A percentile compares a stretch with the other conserved stretches of the same genome.
Conservation (phyloP, 2,888 invertebrate species). For the Zelleria hepariella region DNA sequence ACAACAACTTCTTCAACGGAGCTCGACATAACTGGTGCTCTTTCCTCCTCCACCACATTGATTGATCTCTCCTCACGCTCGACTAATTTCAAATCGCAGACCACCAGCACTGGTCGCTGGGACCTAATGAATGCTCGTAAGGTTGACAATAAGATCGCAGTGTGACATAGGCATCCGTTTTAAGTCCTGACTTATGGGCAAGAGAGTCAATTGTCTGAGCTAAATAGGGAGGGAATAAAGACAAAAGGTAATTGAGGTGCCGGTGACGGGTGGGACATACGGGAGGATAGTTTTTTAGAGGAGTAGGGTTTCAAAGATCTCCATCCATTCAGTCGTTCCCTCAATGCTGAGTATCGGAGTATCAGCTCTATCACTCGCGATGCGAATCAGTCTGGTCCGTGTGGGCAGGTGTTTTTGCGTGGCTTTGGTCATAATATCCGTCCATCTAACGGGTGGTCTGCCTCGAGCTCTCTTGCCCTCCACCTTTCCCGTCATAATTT, state of each 20-base stretch:
- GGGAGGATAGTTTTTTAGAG: background rate
- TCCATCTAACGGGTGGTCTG: too few relatives aligned
- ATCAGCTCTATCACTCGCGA: too few relatives aligned
- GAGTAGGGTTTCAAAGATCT: background rate
- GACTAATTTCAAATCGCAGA: background rate
- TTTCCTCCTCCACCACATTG: background rate
- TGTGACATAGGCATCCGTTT: conserved; percentile 59
- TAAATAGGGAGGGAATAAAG: conserved; percentile 46
- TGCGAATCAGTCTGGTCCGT: too few relatives aligned
- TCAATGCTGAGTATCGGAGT: too few relatives aligned
- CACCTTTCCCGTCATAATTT: too few relatives aligned
- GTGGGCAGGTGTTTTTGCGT: too few relatives aligned
- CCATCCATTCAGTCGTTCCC: too few relatives aligned
- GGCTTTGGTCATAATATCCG: too few relatives aligned
- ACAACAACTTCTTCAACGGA: background rate
- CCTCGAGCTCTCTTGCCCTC: too few relatives aligned
- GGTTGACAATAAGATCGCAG: conserved; percentile 35
- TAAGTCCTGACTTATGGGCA: conserved; percentile 53
- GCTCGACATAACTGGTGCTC: background rate
- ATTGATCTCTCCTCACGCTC: background rate
- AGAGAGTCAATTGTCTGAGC: conserved; percentile 61
- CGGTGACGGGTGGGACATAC: conserved; percentile 2
- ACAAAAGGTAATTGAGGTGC: conserved; percentile 18
- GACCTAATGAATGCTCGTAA: background rate
- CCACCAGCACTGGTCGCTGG: background rate